These are phyloP conservation scores for Theretra japonica DNA, from an alignment of 2,888 invertebrate genomes.

Conservation along the genomic window DNA sequence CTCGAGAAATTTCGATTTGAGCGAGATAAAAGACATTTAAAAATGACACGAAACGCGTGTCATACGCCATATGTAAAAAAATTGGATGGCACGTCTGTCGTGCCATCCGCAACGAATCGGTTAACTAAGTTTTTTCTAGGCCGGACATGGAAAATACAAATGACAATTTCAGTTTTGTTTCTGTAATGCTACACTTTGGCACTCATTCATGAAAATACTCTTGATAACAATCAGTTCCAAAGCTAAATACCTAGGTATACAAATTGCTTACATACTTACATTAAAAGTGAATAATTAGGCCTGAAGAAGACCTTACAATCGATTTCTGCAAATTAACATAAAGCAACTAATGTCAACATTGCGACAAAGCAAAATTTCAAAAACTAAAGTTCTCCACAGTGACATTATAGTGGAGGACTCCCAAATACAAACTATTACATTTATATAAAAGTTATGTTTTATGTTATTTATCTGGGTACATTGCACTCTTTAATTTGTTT, in stretches of 20 bases:
- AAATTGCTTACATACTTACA: background rate
- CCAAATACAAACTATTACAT: too few species aligned
- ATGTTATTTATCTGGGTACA: too few species aligned
- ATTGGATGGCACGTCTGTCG: too few species aligned
- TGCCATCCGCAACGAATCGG: too few species aligned
- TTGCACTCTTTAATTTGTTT: background rate
- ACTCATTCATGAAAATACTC: conserved; percentile 19
- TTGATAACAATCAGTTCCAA: background rate
- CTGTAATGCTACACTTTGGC: conserved; percentile 19
- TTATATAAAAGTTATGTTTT: too few species aligned
- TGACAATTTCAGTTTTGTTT: background rate
- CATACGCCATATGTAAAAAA: too few species aligned
- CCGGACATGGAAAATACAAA: conserved; percentile 8
- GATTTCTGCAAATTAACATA: background rate
- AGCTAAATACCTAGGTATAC: background rate
- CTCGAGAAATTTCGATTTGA: too few species aligned
- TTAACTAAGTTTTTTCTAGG: background rate
- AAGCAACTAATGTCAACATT: background rate
- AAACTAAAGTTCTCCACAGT: background rate
- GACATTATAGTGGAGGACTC: background rate
- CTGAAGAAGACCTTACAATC: background rate
- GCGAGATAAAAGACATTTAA: too few species aligned
- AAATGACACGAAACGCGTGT: too few species aligned
- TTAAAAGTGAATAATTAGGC: conserved; percentile 1
- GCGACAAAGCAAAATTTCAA: background rate